Base-by-base conservation (phyloP, 1,140 invertebrate genomes). In the Brachionus rotundiformis region DNA sequence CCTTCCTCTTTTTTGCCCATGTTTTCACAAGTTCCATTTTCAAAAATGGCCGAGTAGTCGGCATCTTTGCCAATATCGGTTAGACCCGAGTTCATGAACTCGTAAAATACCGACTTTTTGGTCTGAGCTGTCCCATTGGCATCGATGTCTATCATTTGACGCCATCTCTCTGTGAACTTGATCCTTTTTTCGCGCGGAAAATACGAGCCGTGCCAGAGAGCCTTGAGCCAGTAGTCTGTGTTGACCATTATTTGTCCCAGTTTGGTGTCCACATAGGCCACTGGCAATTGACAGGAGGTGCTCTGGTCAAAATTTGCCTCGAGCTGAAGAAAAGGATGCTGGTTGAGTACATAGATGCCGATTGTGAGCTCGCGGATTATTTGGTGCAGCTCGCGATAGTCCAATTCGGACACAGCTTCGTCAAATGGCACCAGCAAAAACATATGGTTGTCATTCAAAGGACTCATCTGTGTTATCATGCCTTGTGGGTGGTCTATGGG, bases 201-300 rank as follows among this genome's bases (percentile, higher is more conserved):
- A 82, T 86, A 86, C 19, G 84, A 85, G 6, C 88, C 88, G 83
- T 88, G 87, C 88, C 88, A 88, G 11, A 88, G 80, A 1, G 83
- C 83, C 82, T 88, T 88, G 83, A 88, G 85, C 86, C 87, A 87
- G 83, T 87, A 88, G 82, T 88, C 87, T 2, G 87, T 84, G 82
- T 83, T 85, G 3, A 85, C 84, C 44, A 88, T 63, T 11, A 87
- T 83, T 81, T 88, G 87, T 11, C 87, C 87, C 8, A 87, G 82
- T 27, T 84, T 83, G 0, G 88, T 88, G 82, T 88, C 86, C 8
- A 85, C 76, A 82, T 87, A 88, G 2, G 86, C 87, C n/a, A 87
- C 86, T 0, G 88, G 87, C 10, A 88, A 27, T 68, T 87, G 85
- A 82, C 85, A 85, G 0, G 84, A 75, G 10, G 87, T 86, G 33